phyloP scores from a whole-genome alignment of 2,113 vertebrate genomes.

The Paradoxurus hermaphroditus region DNA sequence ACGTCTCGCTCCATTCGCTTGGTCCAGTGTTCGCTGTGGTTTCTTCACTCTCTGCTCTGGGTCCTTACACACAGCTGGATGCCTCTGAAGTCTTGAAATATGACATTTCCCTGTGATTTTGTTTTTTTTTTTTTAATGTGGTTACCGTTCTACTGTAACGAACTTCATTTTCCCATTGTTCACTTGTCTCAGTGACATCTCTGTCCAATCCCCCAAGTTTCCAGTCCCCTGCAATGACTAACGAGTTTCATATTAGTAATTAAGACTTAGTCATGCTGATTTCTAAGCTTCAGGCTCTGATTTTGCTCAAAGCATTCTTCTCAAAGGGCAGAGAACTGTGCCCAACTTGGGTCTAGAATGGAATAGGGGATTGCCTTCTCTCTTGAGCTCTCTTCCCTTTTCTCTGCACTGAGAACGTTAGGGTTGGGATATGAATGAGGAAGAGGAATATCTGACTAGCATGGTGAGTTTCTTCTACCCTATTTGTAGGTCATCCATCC shows the following conservation, averaged over 20 bases:
- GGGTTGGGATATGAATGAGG: not conserved
- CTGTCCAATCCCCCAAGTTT: not conserved
- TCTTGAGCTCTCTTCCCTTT: not conserved
- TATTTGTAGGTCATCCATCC: not conserved
- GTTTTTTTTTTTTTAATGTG: not conserved
- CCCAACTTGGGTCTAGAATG: not conserved
- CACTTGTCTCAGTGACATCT: not conserved
- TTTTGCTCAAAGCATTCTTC: slow-evolving; percentile 4
- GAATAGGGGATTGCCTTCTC: not conserved
- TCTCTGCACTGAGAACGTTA: not conserved
- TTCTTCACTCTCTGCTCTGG: not conserved
- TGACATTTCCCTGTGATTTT: not conserved
- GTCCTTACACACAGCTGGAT: not conserved
- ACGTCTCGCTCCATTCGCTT: not conserved
- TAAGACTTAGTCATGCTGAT: slow-evolving; percentile 15
- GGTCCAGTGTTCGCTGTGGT: rapidly evolving
- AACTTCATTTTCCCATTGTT: not conserved
- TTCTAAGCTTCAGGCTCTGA: not conserved
- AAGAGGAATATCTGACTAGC: not conserved
- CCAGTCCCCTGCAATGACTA: not conserved
- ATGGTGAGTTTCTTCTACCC: not conserved
- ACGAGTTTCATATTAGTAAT: slow-evolving; percentile 25
- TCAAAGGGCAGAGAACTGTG: not conserved
- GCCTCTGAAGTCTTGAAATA: not conserved
- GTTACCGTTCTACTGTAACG: not conserved